Evolutionary conservation across 2,797 vertebrate species (phyloP).

Genomic region (Pipistrellus pygmaeus): DNA sequence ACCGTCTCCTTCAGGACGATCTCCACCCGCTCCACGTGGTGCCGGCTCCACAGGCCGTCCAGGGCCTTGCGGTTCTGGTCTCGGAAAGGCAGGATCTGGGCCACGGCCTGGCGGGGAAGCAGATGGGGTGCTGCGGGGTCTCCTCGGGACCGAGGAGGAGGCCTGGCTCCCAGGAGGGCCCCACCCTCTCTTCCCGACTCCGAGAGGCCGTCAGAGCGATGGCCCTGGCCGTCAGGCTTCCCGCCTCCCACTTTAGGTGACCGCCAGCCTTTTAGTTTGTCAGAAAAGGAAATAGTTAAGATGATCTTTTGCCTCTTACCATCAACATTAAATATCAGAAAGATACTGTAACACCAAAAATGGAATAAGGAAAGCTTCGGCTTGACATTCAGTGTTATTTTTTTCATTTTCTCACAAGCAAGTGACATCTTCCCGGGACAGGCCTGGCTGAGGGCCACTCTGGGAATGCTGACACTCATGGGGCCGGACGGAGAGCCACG

Average conservation of each 20-base stretch:
- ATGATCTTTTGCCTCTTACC: neutral
- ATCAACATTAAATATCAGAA: neutral
- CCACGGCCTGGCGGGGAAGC: conserved; percentile 90
- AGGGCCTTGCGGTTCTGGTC: conserved; percentile 92
- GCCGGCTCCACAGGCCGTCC: conserved; percentile 95
- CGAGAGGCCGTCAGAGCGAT: neutral
- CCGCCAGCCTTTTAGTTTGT: neutral
- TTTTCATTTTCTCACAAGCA: neutral
- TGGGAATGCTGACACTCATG: neutral
- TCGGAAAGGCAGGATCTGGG: conserved; percentile 96
- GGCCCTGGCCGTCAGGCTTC: neutral
- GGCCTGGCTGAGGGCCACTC: neutral
- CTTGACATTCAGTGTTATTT: neutral
- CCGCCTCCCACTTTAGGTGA: neutral
- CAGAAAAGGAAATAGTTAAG: conserved; percentile 12
- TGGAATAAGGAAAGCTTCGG: neutral
- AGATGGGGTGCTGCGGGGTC: neutral
- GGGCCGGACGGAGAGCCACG: accelerated
- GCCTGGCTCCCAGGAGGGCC: neutral
- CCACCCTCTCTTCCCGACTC: neutral
- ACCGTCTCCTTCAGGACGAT: conserved; percentile 96
- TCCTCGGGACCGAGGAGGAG: no score
- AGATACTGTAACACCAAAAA: neutral
- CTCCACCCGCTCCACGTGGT: conserved; percentile 95
- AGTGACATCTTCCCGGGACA: neutral